Base-by-base conservation (phyloP, 2,113 vertebrate genomes). In the Oophaga pumilio region DNA sequence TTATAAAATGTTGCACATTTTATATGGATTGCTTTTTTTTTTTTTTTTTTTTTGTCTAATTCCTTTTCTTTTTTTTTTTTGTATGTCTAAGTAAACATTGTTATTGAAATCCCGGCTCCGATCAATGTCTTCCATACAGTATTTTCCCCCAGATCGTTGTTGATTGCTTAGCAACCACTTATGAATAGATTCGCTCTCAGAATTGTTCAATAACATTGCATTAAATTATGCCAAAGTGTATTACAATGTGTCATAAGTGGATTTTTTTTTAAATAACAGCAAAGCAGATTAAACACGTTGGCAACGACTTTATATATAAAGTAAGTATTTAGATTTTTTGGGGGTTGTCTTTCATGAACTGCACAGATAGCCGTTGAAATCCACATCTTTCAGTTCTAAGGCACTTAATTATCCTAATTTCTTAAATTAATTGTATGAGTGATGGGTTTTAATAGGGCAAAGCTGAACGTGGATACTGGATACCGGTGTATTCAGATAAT, bases 101-200 rank as follows among this genome's bases (percentile, higher is more conserved):
- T 86, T 66, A 92, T 88, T 91, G 88, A 90, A 87, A 78, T 53
- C 26, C 50, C 60, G 86, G 86, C 33, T 77, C 86, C 90, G 90
- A 68, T 91, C 91, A 88, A 82, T 90, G 73, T 89, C 76, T 73
- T 92, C 66, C 85, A 91, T 87, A 90, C 49, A 90, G 0, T 80
- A 91, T 91, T 92, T 93, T 89, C 90, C 85, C 85, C 49, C 90
- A 12, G 1, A 91, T 92, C 52, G 66, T 91, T 88, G 62, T 89
- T 86, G 89, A 93, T 92, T 92, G 88, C 91, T 91, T 89, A 92
- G 89, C 89, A 93, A 91, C 91, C 89, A 78, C 28, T 91, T 90
- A 83, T 43, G 62, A 57, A 78, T 89, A 87, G 53, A 87, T 85
- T 88, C 90, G 83, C 90, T 82, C 59, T 88, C 71, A 73, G 77